Conservation (phyloP, 2,113 vertebrate species). For the Rutilus rutilus region DNA sequence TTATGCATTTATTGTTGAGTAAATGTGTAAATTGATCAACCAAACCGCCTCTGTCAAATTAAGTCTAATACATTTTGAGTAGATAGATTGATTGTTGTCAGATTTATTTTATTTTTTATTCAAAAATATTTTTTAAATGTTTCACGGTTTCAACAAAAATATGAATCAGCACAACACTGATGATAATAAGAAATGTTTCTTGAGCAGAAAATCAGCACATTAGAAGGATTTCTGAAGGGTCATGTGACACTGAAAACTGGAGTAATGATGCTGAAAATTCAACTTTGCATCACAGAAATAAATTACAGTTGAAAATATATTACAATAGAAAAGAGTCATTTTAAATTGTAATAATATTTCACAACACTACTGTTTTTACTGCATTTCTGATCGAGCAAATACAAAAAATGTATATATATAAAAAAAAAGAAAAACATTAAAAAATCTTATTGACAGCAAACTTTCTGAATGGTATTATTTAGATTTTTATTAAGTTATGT, state of each 20-base stretch:
- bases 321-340: background rate
- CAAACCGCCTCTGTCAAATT: background rate
- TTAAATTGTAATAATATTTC: background rate
- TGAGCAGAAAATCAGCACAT: background rate
- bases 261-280: background rate
- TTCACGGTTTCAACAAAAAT: background rate
- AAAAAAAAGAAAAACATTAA: background rate
- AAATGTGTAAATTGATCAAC: background rate
- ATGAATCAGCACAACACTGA: background rate
- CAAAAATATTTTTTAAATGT: background rate
- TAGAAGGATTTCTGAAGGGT: background rate
- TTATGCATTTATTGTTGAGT: background rate
- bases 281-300: background rate
- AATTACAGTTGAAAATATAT: background rate
- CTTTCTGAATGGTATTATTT: no score
- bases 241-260: background rate
- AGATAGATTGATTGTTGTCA: background rate
- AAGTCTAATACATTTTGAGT: background rate
- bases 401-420: background rate
- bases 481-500: no score
- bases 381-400: background rate
- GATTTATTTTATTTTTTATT: no score
- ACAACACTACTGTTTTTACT: background rate
- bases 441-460: no score
- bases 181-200: background rate